A percentile compares a stretch with the other conserved stretches of the same genome.
Conservation (phyloP, 2,797 vertebrate genomes). For the Spinus pinus region DNA sequence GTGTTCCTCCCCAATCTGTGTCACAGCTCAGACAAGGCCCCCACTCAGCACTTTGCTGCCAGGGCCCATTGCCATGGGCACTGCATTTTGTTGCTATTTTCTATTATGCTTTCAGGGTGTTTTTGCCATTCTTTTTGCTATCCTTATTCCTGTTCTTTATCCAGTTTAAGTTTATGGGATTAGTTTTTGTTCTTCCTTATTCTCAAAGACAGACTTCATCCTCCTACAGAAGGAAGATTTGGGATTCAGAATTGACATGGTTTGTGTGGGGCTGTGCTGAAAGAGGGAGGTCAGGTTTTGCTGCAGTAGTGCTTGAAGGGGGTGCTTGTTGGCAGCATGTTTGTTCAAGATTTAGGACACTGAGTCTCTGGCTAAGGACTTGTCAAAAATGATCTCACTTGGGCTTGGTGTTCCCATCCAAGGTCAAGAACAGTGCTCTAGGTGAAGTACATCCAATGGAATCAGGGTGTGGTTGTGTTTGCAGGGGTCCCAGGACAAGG, state of each 20-base stretch:
- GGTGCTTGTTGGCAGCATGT: neutral
- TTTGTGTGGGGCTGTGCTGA: neutral
- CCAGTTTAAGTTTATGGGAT: neutral
- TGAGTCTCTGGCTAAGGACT: neutral
- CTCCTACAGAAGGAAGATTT: neutral
- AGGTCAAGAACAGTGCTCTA: neutral
- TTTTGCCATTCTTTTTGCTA: neutral
- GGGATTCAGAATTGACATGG: neutral
- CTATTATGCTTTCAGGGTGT: rapidly evolving
- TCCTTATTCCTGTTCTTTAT: neutral
- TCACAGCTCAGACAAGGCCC: neutral
- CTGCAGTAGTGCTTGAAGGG: neutral
- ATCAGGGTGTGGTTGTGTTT: neutral
- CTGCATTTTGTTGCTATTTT: neutral
- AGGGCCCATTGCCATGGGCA: neutral
- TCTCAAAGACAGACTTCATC: neutral
- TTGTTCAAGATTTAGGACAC: neutral
- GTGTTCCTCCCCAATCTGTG: neutral
- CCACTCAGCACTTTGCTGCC: neutral
- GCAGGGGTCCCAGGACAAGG: no score
- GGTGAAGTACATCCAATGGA: neutral
- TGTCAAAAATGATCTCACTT: neutral
- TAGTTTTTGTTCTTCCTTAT: neutral
- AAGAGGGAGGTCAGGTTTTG: neutral
- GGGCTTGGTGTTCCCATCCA: neutral